Percentiles rank a stretch among this genome's conserved stretches.
Evolutionary conservation across 2,113 vertebrate species (phyloP).

Genomic region (Epinephelus lanceolatus): DNA sequence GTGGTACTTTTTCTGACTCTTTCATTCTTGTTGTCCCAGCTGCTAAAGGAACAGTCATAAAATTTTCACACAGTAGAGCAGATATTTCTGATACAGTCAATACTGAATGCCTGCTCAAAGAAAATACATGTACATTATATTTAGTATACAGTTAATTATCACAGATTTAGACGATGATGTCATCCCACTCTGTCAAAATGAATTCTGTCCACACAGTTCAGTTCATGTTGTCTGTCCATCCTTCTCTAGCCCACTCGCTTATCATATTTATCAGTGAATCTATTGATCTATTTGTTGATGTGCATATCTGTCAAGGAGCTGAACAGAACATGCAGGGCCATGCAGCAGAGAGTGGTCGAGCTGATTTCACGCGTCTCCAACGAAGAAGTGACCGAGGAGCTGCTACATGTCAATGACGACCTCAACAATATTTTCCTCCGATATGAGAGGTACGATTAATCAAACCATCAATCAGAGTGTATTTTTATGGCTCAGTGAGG

Average conservation of each 20-base stretch:
- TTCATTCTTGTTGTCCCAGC: not conserved
- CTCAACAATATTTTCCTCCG: slow-evolving; percentile 98
- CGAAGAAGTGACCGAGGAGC: slow-evolving; percentile 97
- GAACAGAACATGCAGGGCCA: slow-evolving; percentile 97
- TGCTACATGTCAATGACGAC: slow-evolving; percentile 96
- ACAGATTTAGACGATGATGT: not conserved
- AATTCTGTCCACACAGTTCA: too few species aligned
- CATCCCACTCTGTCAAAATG: not conserved
- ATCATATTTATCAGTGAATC: not conserved
- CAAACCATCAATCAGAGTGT: not conserved
- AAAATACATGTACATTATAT: not conserved
- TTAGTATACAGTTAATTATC: not conserved
- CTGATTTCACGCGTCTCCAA: slow-evolving; percentile 97
- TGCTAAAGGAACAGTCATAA: not conserved
- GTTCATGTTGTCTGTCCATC: too few species aligned
- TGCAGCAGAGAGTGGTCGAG: slow-evolving; percentile 97
- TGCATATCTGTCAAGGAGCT: slow-evolving; percentile 84
- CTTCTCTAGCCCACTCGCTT: not conserved
- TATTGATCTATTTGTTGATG: slow-evolving; percentile 8
- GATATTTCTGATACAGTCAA: not conserved
- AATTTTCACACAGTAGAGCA: not conserved
- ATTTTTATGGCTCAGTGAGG: not conserved
- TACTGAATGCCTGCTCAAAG: not conserved
- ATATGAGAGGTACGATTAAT: slow-evolving; percentile 89
- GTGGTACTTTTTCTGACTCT: not conserved